Percentiles rank a stretch among this genome's conserved stretches.
phyloP scores from a whole-genome alignment of 1,140 invertebrate species.

The Hyposmocoma kahamanoa region DNA sequence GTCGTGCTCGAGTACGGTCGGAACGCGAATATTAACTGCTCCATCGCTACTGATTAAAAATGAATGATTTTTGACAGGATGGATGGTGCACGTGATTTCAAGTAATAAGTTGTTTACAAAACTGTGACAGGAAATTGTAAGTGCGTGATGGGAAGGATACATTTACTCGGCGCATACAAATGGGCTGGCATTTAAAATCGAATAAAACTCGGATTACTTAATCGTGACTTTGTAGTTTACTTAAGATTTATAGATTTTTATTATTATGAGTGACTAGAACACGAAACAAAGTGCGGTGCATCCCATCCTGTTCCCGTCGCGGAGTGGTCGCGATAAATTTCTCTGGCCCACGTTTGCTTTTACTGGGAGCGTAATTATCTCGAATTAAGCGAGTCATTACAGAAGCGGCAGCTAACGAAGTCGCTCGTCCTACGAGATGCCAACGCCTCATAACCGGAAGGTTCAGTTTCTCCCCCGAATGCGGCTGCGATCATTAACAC shows the following conservation, averaged over 20 bases:
- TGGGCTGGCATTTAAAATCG: constrained; percentile 43
- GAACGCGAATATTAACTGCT: constrained; percentile 53
- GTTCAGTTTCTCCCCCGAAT: constrained; percentile 49
- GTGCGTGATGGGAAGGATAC: constrained; percentile 60
- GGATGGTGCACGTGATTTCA: constrained; percentile 53
- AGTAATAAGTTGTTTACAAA: constrained; percentile 49
- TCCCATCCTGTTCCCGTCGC: constrained; percentile 15
- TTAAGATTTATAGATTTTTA: constrained; percentile 39
- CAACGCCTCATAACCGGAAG: constrained; percentile 48
- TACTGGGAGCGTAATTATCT: constrained; percentile 37
- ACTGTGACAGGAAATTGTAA: constrained; percentile 61
- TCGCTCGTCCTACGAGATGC: constrained; percentile 25
- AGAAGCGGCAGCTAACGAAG: constrained; percentile 46
- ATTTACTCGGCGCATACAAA: constrained; percentile 51
- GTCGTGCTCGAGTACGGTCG: constrained; percentile 24
- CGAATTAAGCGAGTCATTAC: constrained; percentile 50
- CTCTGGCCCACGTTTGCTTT: constrained; percentile 36
- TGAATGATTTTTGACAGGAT: constrained; percentile 58
- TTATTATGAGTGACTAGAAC: no score
- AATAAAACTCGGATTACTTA: constrained; percentile 50
- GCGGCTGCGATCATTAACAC: constrained; percentile 41
- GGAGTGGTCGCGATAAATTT: constrained; percentile 41
- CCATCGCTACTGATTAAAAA: constrained; percentile 57
- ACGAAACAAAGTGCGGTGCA: neutral
- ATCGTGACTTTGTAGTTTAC: constrained; percentile 31